Evolutionary conservation across 1,140 invertebrate genomes (phyloP).

Genomic region (Formica selysi): DNA sequence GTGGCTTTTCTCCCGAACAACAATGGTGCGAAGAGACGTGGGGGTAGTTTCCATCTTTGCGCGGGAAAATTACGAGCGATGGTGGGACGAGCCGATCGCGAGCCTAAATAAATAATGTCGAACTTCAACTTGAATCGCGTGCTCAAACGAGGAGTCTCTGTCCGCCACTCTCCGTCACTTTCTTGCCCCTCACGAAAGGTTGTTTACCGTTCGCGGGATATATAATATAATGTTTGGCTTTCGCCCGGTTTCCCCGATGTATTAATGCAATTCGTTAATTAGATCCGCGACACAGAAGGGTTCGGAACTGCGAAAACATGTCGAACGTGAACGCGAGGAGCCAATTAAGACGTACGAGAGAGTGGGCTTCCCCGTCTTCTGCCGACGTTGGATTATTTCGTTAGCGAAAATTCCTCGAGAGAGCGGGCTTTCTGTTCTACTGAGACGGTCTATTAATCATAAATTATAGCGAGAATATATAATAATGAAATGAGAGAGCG

Average conservation of each 20-base stretch:
- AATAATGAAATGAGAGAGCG: slow-evolving; percentile 10
- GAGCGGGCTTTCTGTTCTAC: slow-evolving; percentile 20
- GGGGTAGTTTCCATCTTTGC: not conserved
- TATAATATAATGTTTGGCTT: slow-evolving; percentile 41
- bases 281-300: slow-evolving; percentile 45
- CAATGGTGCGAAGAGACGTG: not conserved
- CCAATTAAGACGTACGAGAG: slow-evolving; percentile 51
- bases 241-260: slow-evolving; percentile 38
- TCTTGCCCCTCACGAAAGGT: slow-evolving; percentile 17
- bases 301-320: slow-evolving; percentile 60
- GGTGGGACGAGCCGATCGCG: slow-evolving; percentile 29
- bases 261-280: slow-evolving; percentile 64
- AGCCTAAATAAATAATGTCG: slow-evolving; percentile 62
- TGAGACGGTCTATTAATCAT: slow-evolving; percentile 37
- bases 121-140: slow-evolving; percentile 12
- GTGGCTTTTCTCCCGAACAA: not conserved
- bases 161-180: slow-evolving; percentile 8
- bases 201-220: slow-evolving; percentile 41
- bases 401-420: slow-evolving; percentile 43
- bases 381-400: slow-evolving; percentile 43
- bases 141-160: not conserved
- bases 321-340: slow-evolving; percentile 52
- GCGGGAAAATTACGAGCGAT: slow-evolving; percentile 45
- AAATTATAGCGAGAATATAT: slow-evolving; percentile 23
- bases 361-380: not conserved